Conservation (phyloP, 1,140 invertebrate species). For the Zaprionus lachaisei region DNA sequence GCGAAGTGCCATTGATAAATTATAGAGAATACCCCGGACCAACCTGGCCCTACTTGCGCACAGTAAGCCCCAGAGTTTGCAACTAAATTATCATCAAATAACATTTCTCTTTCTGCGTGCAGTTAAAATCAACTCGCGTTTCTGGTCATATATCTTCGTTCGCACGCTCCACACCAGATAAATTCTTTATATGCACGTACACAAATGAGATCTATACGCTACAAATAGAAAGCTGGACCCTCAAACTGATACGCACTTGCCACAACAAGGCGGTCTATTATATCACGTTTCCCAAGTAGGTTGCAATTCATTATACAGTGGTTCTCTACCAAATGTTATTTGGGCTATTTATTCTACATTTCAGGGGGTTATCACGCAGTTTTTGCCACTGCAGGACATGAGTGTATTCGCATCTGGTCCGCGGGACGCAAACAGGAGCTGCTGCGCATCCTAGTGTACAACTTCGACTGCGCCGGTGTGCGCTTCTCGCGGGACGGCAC, state of each 20-base stretch:
- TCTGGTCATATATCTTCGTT: conserved; percentile 88
- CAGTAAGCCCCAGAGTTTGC: conserved; percentile 84
- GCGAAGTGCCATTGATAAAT: conserved; percentile 83
- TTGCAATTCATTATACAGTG: neutral
- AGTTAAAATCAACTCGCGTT: conserved; percentile 87
- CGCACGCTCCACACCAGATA: conserved; percentile 86
- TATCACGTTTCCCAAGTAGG: conserved; percentile 93
- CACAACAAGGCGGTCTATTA: conserved; percentile 92
- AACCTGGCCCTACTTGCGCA: conserved; percentile 87
- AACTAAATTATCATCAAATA: neutral
- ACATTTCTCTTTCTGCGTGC: conserved; percentile 41
- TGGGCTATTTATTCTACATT: neutral
- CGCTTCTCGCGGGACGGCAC: conserved; percentile 92
- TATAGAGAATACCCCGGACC: conserved; percentile 85
- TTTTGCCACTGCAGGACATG: conserved; percentile 93
- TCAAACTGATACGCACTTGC: conserved; percentile 91
- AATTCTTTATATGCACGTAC: conserved; percentile 89
- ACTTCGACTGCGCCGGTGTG: conserved; percentile 93
- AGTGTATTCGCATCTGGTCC: conserved; percentile 95
- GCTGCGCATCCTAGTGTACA: conserved; percentile 92
- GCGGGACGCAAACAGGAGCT: conserved; percentile 90
- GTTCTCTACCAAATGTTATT: conserved; percentile 12
- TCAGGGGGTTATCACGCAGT: conserved; percentile 90
- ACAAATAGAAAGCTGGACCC: conserved; percentile 88
- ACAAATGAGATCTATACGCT: conserved; percentile 93